These are phyloP conservation scores for Telmatochromis sp. DNA, from an alignment of 2,113 vertebrate species.

Conservation along the genomic window DNA sequence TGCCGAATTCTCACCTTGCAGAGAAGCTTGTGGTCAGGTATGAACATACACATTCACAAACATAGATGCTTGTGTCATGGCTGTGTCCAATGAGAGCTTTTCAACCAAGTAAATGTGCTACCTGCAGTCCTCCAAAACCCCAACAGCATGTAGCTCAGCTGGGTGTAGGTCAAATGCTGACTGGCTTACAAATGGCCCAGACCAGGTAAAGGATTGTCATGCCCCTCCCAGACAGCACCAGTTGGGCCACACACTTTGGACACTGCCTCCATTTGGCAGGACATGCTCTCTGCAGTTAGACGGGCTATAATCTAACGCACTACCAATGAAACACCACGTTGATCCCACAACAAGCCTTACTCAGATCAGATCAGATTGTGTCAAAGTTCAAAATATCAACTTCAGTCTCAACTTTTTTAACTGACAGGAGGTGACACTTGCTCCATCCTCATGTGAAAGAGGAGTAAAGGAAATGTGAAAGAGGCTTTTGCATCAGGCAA, in stretches of 20 bases:
- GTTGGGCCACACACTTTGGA: background rate
- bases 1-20: slow-evolving; percentile 82
- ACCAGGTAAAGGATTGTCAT: background rate
- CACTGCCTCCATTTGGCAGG: background rate
- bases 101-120: background rate
- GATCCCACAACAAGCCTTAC: background rate
- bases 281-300: background rate
- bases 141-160: background rate
- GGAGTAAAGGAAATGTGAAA: slow-evolving; percentile 2
- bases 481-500: slow-evolving; percentile 1
- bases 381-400: slow-evolving; percentile 22
- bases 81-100: background rate
- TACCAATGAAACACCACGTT: background rate
- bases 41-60: slow-evolving; percentile 13
- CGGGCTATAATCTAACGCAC: background rate
- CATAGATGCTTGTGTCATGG: background rate
- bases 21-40: slow-evolving; percentile 95
- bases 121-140: background rate
- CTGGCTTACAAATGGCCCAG: background rate
- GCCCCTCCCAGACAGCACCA: background rate
- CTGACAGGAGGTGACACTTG: slow-evolving; percentile 43
- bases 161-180: background rate
- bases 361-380: background rate
- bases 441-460: background rate
- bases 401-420: slow-evolving; percentile 2